These are phyloP conservation scores for Abrostola tripartita DNA, from an alignment of 2,888 invertebrate genomes.

Conservation along the genomic window DNA sequence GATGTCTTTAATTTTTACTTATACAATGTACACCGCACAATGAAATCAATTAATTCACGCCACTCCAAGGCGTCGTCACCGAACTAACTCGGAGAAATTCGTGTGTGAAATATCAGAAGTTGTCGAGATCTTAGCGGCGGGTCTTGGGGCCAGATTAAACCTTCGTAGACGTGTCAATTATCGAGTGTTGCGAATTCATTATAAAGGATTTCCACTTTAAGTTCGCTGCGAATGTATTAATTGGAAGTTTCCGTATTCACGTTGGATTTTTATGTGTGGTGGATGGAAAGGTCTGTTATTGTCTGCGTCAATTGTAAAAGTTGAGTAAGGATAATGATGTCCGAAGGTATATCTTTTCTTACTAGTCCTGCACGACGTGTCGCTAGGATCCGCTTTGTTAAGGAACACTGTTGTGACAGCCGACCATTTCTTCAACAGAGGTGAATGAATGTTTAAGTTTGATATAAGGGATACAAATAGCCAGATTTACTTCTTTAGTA, in stretches of 20 bases:
- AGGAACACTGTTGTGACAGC: background rate
- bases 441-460: background rate
- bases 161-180: slow-evolving; percentile 76
- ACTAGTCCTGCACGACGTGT: background rate
- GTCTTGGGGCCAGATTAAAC: slow-evolving; percentile 65
- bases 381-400: background rate
- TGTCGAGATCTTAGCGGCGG: slow-evolving; percentile 70
- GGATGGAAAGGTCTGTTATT: background rate
- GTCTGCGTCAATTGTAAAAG: slow-evolving; percentile 1
- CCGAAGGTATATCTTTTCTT: background rate
- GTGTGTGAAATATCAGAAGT: slow-evolving; percentile 81
- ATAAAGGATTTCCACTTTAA: slow-evolving; percentile 53
- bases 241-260: slow-evolving; percentile 28
- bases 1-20: too few species aligned
- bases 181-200: slow-evolving; percentile 73
- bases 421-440: background rate
- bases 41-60: slow-evolving; percentile 33
- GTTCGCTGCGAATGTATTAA: slow-evolving; percentile 42
- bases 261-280: slow-evolving; percentile 26
- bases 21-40: background rate
- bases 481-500: too few species aligned
- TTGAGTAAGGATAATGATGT: slow-evolving; percentile 4
- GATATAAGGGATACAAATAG: background rate
- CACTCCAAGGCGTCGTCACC: slow-evolving; percentile 57
- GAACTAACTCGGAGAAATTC: slow-evolving; percentile 64